Percentiles rank a stretch among this genome's conserved stretches.
phyloP scores from a whole-genome alignment of 1,140 invertebrate species.

The Asbolus verrucosus region DNA sequence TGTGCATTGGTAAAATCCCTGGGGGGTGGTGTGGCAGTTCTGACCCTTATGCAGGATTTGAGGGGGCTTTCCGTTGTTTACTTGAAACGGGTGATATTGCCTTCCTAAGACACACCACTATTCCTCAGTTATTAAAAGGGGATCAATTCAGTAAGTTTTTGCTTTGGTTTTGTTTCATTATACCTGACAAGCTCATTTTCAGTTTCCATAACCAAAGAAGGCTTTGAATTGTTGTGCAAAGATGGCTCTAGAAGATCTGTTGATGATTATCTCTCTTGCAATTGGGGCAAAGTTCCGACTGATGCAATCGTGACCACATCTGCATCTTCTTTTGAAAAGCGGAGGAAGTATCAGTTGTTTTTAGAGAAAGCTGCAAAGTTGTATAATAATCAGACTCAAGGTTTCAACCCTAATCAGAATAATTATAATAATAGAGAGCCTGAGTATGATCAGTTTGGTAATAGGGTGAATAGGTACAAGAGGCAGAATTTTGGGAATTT shows the following conservation, averaged over 20 bases:
- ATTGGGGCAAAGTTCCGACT: conserved; percentile 89
- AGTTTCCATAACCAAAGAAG: conserved; percentile 73
- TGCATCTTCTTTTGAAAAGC: conserved; percentile 72
- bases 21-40: conserved; percentile 84
- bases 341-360: conserved; percentile 73
- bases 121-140: conserved; percentile 75
- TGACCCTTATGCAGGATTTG: conserved; percentile 92
- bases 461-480: conserved; percentile 52
- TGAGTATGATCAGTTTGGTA: conserved; percentile 48
- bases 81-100: conserved; percentile 90
- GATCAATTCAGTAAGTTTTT: conserved; percentile 69
- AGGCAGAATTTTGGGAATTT: conserved; percentile 55
- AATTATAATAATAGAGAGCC: conserved; percentile 34
- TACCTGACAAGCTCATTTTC: no score
- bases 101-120: conserved; percentile 91
- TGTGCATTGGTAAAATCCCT: conserved; percentile 85
- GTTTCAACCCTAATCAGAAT: conserved; percentile 14
- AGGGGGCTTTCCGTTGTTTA: conserved; percentile 90
- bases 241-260: conserved; percentile 81
- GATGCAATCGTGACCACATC: conserved; percentile 90
- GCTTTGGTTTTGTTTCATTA: no score
- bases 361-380: conserved; percentile 68
- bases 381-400: conserved; percentile 59
- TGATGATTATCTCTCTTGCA: conserved; percentile 81
- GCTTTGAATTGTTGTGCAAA: conserved; percentile 89